A percentile compares a stretch with the other conserved stretches of the same genome.
Conservation (phyloP, 1,140 invertebrate species). For the Marisa cornuarietis region DNA sequence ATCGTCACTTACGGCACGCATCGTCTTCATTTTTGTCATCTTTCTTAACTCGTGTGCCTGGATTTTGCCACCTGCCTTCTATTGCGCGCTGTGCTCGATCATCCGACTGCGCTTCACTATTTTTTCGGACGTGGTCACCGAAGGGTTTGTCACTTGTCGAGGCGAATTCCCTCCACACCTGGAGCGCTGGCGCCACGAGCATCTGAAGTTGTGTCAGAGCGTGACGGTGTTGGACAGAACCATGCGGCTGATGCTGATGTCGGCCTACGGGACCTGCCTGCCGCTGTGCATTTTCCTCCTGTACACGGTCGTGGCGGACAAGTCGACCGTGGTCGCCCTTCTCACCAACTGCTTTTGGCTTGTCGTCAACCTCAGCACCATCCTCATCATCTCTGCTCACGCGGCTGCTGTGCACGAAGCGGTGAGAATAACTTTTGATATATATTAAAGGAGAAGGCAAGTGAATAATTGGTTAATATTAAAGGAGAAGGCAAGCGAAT, state of each 20-base stretch:
- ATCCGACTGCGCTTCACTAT: background rate
- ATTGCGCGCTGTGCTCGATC: background rate
- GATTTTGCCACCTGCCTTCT: background rate
- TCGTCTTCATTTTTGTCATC: background rate
- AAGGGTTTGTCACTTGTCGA: background rate
- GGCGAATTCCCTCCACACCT: background rate
- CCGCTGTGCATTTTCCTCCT: background rate
- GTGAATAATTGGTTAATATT: background rate
- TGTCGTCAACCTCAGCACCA: background rate
- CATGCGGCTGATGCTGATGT: conserved; percentile 4
- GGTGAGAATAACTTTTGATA: background rate
- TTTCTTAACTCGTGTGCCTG: background rate
- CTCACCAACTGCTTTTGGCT: background rate
- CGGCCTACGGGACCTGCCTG: background rate
- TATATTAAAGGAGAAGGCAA: too few relatives aligned
- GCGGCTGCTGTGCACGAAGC: conserved; percentile 7
- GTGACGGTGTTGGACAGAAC: background rate
- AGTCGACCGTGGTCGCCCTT: background rate
- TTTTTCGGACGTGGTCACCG: background rate
- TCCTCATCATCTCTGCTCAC: background rate
- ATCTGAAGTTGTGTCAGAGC: conserved; percentile 7
- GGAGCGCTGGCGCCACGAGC: conserved; percentile 12
- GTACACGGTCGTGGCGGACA: background rate
- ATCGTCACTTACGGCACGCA: background rate
- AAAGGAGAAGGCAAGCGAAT: too few relatives aligned